Evolutionary conservation across 2,797 vertebrate genomes (phyloP), one percentile per base, ranked within the genome.

Genomic region (Sardinella longiceps): DNA sequence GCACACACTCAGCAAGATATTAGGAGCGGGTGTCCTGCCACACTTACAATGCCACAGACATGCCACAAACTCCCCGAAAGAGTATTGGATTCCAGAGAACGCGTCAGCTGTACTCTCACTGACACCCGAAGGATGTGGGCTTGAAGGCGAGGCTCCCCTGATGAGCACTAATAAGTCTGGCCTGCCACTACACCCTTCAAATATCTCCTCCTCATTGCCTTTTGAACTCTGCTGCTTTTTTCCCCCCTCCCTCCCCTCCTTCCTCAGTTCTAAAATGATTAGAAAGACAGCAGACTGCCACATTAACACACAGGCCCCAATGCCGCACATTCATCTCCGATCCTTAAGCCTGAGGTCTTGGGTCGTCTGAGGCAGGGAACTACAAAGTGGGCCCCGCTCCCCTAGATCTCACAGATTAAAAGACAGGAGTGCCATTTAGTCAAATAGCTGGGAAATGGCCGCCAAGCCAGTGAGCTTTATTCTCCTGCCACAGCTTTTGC

Each of bases 111-210:
- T 20, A 20, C 7, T 77, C 33, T 77, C 70, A 77, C 25, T 77
- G 70, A 43, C 70, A 77, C 33, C 20, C 37, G 20, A 53, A 18
- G 60, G 80, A 82, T 85, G 81, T 82, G 51, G 37, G 23, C 83
- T n/a, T n/a, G n/a, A n/a, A 80, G 81, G 82, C 84, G 85, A 33
- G 50, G 83, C 66, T 53, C 39, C 33, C 23, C 43, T 86, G 87
- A 87, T 83, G 84, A 88, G 84, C 60, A 85, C 83, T 82, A 87
- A 83, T 83, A 87, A 85, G 56, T 14, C 80, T 58, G 45, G 37
- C 33, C 80, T 80, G 77, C 85, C 37, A 50, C 77, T 53, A 5
- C 25, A 28, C 80, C 63, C 77, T 87, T 89, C 85, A 88, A 87
- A 85, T 83, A 74, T 82, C 84, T 84, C 51, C 60, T 33, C 80